Base-by-base conservation (phyloP, 2,888 invertebrate species). In the Macaria liturata region DNA sequence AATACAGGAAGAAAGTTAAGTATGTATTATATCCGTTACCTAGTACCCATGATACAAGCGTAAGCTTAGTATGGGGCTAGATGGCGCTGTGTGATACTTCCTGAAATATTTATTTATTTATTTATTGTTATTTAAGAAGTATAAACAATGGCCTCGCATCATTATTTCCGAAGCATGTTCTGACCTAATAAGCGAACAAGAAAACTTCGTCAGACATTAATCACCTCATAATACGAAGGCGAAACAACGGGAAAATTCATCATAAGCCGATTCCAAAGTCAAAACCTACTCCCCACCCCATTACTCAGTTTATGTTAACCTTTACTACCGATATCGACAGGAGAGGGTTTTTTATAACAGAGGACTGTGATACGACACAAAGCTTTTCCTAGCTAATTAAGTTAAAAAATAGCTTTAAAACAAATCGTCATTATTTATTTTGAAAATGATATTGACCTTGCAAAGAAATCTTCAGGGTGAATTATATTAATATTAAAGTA, bases 281-380 rank as follows among this genome's bases (percentile, higher is more conserved):
- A 53, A 52, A 60, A 52, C 49, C 52, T 20, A 51, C 55, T 63
- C 31, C 30, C 46, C 54, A 51, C 31, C 48, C 56, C 46, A 63
- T 67, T 65, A 63, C 65, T 65, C 67, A 67, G 55, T 63, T 59
- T 56, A 56, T 57, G 57, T 49, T 52, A 46, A 63, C 54, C 49
- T 59, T 64, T 60, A 62, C 68, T 61, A 70, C 76, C 72, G 71
- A 78, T 81, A 81, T 80, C 79, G 75, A 77, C 74, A 78, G 74
- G 79, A 78, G n/a, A n/a, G 42, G 9, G 9, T 1, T n/a, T 42
- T 42, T 42, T 9, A 42, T 4, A n/a, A 42, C 9, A 4, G 42
- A 42, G 1, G 42, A 42, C 42, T 5, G 3, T 1, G 42, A 42
- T 42, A 42, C 4, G 42, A 42, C 4, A 4, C 5, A 8, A 2